A percentile compares a stretch with the other conserved stretches of the same genome.
phyloP scores from a whole-genome alignment of 30 jellyfish, hydroid and myxozoan genomes.

The Cassiopea xamachana region DNA sequence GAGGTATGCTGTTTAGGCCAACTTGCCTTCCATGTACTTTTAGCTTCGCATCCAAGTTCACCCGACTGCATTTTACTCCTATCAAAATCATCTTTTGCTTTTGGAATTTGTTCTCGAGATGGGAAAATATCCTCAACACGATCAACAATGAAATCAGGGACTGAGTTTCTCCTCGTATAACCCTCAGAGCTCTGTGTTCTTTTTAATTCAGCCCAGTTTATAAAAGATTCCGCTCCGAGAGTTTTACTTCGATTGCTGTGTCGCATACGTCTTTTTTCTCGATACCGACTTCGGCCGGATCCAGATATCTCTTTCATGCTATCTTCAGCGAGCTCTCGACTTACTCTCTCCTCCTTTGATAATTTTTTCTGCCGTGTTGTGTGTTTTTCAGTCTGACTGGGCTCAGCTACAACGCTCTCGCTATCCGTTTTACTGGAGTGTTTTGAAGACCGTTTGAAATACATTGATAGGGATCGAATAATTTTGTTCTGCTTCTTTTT shows the following conservation, averaged over 20 bases:
- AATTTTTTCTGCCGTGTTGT: not conserved
- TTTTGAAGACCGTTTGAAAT: conserved; percentile 29
- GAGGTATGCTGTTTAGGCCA: not conserved
- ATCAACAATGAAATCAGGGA: conserved; percentile 27
- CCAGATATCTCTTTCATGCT: not conserved
- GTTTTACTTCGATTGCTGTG: conserved; percentile 55
- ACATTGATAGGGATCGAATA: conserved; percentile 49
- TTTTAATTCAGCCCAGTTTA: conserved; percentile 3
- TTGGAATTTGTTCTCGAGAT: conserved; percentile 19
- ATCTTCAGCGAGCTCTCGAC: not conserved
- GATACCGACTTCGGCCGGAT: conserved; percentile 4
- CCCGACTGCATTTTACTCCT: not conserved
- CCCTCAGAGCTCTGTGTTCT: not conserved
- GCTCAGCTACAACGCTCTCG: not conserved
- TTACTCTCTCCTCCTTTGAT: not conserved
- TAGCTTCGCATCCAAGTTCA: not conserved
- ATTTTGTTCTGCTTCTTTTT: conserved; percentile 43
- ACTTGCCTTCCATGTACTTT: not conserved
- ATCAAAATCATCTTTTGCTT: not conserved
- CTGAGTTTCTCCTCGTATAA: conserved; percentile 19
- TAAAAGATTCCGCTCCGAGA: conserved; percentile 70
- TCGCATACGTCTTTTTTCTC: conserved; percentile 17
- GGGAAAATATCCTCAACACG: conserved; percentile 31
- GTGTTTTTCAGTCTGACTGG: not conserved
- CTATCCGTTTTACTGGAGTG: not conserved